These are phyloP conservation scores for Drosophila neoperkinsi DNA, from an alignment of 2,888 invertebrate genomes.

Conservation along the genomic window DNA sequence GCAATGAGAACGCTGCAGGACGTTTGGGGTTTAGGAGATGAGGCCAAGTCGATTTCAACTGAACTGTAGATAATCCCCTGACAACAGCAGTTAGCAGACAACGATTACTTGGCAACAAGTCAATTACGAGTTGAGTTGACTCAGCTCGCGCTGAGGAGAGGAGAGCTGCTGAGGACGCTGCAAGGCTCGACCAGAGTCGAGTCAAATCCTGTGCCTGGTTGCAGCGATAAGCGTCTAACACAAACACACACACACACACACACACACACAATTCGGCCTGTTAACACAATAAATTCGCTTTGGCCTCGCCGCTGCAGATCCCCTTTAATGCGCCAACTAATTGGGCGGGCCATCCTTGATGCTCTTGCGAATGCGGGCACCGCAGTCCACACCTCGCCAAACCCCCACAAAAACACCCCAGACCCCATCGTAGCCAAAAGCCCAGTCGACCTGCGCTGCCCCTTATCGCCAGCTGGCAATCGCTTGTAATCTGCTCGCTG, in stretches of 20 bases:
- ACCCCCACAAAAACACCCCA: background rate
- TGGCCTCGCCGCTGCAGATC: constrained; percentile 56
- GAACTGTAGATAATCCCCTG: constrained; percentile 81
- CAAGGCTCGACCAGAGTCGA: constrained; percentile 21
- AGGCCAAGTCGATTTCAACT: constrained; percentile 68
- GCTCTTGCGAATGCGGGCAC: constrained; percentile 45
- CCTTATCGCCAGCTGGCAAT: constrained; percentile 69
- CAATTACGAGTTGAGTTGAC: constrained; percentile 66
- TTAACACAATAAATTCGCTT: constrained; percentile 70
- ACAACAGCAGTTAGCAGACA: constrained; percentile 82
- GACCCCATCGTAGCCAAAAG: background rate
- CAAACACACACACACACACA: constrained; percentile 40
- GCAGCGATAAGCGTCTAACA: constrained; percentile 69
- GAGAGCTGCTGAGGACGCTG: background rate
- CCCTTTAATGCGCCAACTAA: constrained; percentile 80
- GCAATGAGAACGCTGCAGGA: constrained; percentile 21
- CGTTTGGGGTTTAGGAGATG: constrained; percentile 11
- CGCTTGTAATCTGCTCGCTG: constrained; percentile 70
- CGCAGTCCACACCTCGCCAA: constrained; percentile 2
- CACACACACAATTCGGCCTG: constrained; percentile 52
- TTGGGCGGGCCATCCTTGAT: constrained; percentile 57
- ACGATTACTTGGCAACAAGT: constrained; percentile 82
- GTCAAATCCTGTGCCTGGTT: constrained; percentile 47
- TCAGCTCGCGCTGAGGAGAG: constrained; percentile 9
- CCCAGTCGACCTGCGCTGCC: constrained; percentile 40